These are phyloP conservation scores for Microctenopoma steveboyesi DNA, from an alignment of 2,797 vertebrate species.

Conservation along the genomic window DNA sequence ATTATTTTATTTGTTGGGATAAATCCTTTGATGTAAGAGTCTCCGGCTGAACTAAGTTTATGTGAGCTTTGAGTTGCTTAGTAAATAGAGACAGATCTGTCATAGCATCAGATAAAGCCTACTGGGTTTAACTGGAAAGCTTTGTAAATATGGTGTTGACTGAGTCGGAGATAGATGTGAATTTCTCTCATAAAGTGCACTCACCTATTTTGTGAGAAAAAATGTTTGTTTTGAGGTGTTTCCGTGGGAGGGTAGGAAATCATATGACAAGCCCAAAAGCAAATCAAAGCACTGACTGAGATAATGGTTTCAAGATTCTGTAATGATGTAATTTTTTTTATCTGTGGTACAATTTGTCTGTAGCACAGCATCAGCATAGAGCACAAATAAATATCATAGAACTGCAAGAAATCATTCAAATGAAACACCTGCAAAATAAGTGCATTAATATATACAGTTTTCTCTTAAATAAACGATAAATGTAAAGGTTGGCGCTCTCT, in stretches of 20 bases:
- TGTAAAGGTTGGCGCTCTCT: constrained; percentile 61
- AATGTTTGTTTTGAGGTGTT: constrained; percentile 52
- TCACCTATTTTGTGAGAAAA: constrained; percentile 61
- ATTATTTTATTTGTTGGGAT: constrained; percentile 64
- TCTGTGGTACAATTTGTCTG: constrained; percentile 79
- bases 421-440: constrained; percentile 26
- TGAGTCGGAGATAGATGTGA: constrained; percentile 74
- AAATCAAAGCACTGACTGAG: constrained; percentile 34
- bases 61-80: constrained; percentile 69
- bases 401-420: constrained; percentile 38
- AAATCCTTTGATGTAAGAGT: constrained; percentile 68
- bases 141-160: constrained; percentile 74
- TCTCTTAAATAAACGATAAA: constrained; percentile 8
- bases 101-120: constrained; percentile 71
- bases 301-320: constrained; percentile 70
- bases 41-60: constrained; percentile 75
- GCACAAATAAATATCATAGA: constrained; percentile 84
- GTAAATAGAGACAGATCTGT: constrained; percentile 74
- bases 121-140: constrained; percentile 65
- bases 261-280: constrained; percentile 14
- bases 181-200: constrained; percentile 54
- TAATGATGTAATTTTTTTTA: constrained; percentile 85
- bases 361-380: constrained; percentile 87
- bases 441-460: constrained; percentile 1
- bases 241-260: constrained; percentile 13